phyloP scores from a whole-genome alignment of 2,888 invertebrate genomes.

The Spisula subtruncata region DNA sequence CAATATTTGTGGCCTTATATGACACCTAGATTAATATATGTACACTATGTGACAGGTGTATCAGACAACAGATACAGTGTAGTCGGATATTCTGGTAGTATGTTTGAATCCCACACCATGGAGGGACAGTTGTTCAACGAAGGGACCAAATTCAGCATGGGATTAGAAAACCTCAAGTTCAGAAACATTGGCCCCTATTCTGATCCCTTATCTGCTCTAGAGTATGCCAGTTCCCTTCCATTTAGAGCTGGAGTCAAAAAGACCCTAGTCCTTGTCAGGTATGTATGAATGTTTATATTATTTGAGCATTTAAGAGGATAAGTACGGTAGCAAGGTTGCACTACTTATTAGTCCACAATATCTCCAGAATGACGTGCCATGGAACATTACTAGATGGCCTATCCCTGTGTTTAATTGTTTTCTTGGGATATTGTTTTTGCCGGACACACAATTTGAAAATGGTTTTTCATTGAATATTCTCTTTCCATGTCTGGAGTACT shows the following conservation, averaged over 20 bases:
- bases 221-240: conserved; percentile 91
- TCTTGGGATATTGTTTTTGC: too few relatives aligned
- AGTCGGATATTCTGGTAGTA: conserved; percentile 92
- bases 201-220: conserved; percentile 89
- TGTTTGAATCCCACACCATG: conserved; percentile 91
- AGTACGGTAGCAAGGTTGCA: too few relatives aligned
- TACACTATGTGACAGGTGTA: conserved; percentile 77
- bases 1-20: too few relatives aligned
- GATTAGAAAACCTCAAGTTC: conserved; percentile 77
- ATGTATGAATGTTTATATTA: conserved; percentile 35
- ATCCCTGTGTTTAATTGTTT: too few relatives aligned
- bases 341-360: too few relatives aligned
- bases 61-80: conserved; percentile 91
- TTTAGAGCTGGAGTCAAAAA: conserved; percentile 95
- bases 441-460: too few relatives aligned
- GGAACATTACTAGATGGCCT: too few relatives aligned
- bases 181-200: conserved; percentile 62
- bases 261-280: conserved; percentile 92
- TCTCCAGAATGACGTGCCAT: too few relatives aligned
- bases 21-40: neutral
- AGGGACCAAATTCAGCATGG: conserved; percentile 78
- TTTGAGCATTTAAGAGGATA: too few relatives aligned
- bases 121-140: conserved; percentile 84
- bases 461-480: too few relatives aligned
- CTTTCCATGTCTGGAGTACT: too few relatives aligned